phyloP scores from a whole-genome alignment of 2,113 vertebrate genomes.

The Carettochelys insculpta region DNA sequence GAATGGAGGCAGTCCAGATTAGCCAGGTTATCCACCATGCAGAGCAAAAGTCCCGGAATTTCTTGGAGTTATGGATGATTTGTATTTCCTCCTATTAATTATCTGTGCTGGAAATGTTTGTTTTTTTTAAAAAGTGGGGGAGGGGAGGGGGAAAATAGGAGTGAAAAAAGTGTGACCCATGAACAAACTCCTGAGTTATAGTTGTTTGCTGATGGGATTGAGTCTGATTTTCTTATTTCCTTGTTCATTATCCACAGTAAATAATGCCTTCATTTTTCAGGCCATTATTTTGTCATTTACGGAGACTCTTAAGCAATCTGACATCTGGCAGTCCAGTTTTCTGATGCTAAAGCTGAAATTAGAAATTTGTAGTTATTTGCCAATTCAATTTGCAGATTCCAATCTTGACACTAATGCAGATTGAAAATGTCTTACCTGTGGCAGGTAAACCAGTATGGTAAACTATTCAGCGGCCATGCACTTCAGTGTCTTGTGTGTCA shows the following conservation, averaged over 20 bases:
- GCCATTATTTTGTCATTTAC: constrained; percentile 68
- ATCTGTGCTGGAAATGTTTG: not conserved
- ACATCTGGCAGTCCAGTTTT: constrained; percentile 66
- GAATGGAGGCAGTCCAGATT: not conserved
- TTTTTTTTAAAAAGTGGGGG: too few relatives aligned
- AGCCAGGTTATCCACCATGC: not conserved
- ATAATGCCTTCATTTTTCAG: constrained; percentile 57
- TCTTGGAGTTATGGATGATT: not conserved
- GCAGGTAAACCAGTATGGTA: constrained; percentile 7
- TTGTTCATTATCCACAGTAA: constrained; percentile 45
- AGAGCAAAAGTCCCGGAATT: not conserved
- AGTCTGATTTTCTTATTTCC: constrained; percentile 52
- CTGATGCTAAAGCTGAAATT: constrained; percentile 61
- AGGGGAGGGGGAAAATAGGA: not conserved
- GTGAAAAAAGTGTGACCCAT: constrained; percentile 61
- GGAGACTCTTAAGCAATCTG: constrained; percentile 52
- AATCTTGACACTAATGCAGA: constrained; percentile 40
- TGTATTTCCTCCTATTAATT: constrained; percentile 18
- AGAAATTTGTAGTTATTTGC: constrained; percentile 63
- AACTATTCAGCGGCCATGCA: not conserved
- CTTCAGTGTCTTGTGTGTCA: not conserved
- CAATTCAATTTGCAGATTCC: constrained; percentile 61
- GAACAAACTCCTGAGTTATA: constrained; percentile 59
- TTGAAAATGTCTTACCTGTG: constrained; percentile 50
- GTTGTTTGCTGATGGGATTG: constrained; percentile 74